Base-by-base conservation (phyloP, 2,113 vertebrate species). In the Proteles cristata region DNA sequence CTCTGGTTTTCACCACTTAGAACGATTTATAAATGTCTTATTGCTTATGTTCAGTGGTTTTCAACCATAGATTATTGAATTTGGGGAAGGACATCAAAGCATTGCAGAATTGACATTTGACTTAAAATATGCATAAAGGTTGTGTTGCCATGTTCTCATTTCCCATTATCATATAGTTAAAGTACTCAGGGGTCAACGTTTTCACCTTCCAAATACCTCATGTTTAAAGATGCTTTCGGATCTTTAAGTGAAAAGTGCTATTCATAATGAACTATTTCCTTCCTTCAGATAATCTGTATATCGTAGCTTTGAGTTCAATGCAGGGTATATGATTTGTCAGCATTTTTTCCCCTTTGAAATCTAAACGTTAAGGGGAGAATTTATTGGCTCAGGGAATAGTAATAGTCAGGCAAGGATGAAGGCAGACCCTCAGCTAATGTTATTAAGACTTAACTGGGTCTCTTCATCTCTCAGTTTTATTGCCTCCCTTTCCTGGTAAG, bases 321-420 rank as follows among this genome's bases (percentile, higher is more conserved):
- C n/a, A 83, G 48, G 28, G 4, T 63, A 21, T 31, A 26, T 39
- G 93, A 66, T 63, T 55, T 68, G 23, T 53, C 48, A 88, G 28
- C 45, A 66, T 88, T 73, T 6, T 77, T 93, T 61, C 45, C 82
- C 53, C 82, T 94, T 80, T 81, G 61, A 91, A 95, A 94, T 81
- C 11, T 25, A 82, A 58, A 81, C 31, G 73, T 61, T 48, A 48
- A 39, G 35, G 31, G 71, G 26, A 63, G 45, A 66, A 19, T 45
- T 25, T 89, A 26, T 71, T 90, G 55, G n/a, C 85, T 82, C 33
- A 12, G 3, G 65, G 4, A 15, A 55, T 10, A 45, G n/a, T 31
- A 31, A 43, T 39, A 39, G 15, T 61, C 50, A 23, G 35, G 33
- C 48, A 33, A 84, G 48, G 31, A 85, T 66, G 43, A 79, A 48